These are phyloP conservation scores for Chloromyia formosa DNA, from an alignment of 2,888 invertebrate species.

Conservation along the genomic window DNA sequence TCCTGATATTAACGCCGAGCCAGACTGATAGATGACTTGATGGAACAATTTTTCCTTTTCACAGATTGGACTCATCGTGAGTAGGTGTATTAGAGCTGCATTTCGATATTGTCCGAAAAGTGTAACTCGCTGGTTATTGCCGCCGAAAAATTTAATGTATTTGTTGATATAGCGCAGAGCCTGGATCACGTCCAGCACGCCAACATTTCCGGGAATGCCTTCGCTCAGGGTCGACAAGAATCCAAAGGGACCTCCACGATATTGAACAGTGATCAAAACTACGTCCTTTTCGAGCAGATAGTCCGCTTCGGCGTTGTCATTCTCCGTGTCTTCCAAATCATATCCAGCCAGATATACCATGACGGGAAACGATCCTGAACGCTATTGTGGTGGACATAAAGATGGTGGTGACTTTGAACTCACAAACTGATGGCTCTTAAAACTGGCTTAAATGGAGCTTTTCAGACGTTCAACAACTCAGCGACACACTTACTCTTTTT, in stretches of 20 bases:
- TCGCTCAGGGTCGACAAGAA: slow-evolving; percentile 63
- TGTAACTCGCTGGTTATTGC: slow-evolving; percentile 61
- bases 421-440: too few relatives aligned
- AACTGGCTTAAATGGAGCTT: too few relatives aligned
- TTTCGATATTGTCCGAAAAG: slow-evolving; percentile 65
- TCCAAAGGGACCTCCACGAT: slow-evolving; percentile 61
- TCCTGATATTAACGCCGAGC: slow-evolving; percentile 62
- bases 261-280: slow-evolving; percentile 60
- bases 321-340: slow-evolving; percentile 23
- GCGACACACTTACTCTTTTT: too few relatives aligned
- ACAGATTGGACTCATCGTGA: slow-evolving; percentile 52
- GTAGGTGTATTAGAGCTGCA: slow-evolving; percentile 60
- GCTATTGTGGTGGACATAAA: slow-evolving; percentile 15
- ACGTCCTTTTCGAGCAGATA: slow-evolving; percentile 60
- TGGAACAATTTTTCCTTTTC: slow-evolving; percentile 59
- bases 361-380: slow-evolving; percentile 48
- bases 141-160: slow-evolving; percentile 63
- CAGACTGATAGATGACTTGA: slow-evolving; percentile 63
- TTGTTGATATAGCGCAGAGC: slow-evolving; percentile 63
- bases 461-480: too few relatives aligned
- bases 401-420: too few relatives aligned
- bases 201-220: slow-evolving; percentile 64
- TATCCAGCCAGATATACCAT: slow-evolving; percentile 43
- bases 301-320: slow-evolving; percentile 52
- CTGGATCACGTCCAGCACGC: slow-evolving; percentile 62